Base-by-base conservation (phyloP, 2,797 vertebrate species). In the Sebastes hopkinsi region DNA sequence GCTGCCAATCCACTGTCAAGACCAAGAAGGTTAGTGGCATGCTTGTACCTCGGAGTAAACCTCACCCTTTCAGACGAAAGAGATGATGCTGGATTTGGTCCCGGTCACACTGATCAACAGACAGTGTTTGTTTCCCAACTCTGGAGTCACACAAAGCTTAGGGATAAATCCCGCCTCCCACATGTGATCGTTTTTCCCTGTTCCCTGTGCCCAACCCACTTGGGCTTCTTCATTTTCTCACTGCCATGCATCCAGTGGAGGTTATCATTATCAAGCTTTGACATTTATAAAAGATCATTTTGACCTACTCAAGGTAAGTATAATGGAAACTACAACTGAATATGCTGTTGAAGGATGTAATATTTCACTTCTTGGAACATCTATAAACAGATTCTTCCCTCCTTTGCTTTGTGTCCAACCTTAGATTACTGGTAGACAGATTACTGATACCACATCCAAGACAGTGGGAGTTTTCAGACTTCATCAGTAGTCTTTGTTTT, bases 1-100 rank as follows among this genome's bases (percentile, higher is more conserved):
- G 99, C 95, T 99, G 99, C 4, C 95, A 97, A 78, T 99, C 98
- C 70, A 99, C 98, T 8, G 98, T 99, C 93, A 99, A 99, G 94
- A 98, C 97, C 83, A 99, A 99, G 95, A 98, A 97, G 97, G 98
- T 98, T 91, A 89, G 95, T 87, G 22, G 13, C 76, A 66, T 42
- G 42, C 23, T 55, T 64, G 18, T 50, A 64, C 70, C 22, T 88
- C 66, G 55, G 56, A 66, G 42, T 67, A 8, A 73, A 62, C 12
- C 7, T 65, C 50, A 27, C 30, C 6, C 55, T 12, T 12, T 55
- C 68, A 62, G 52, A n/a, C 46, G 42, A 67, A 60, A 62, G 46
- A 72, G 38, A 77, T 72, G 65, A 62, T 59, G 27, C 20, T 61
- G 23, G 67, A 75, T 69, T 80, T 38, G 22, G 52, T 75, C 29